phyloP scores from a whole-genome alignment of 2,888 invertebrate genomes.

The Melinopterus prodromus region DNA sequence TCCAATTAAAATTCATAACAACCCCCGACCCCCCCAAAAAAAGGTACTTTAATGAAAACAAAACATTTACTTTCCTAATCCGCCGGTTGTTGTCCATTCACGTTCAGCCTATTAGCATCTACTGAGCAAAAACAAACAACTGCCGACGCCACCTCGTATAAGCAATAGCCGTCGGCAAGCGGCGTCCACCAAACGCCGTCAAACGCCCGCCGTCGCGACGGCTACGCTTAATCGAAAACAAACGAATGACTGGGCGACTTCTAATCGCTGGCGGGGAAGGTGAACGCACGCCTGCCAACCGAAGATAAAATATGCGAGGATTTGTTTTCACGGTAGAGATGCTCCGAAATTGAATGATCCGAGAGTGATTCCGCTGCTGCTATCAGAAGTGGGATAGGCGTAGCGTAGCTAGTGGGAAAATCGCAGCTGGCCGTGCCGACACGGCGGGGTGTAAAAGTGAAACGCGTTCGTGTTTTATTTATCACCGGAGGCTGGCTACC shows the following conservation, averaged over 20 bases:
- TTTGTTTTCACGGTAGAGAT: constrained; percentile 21
- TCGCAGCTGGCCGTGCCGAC: constrained; percentile 15
- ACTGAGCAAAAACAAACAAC: constrained; percentile 13
- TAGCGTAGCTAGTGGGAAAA: constrained; percentile 18
- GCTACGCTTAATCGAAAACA: background rate
- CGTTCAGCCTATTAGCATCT: constrained; percentile 11
- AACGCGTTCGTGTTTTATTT: constrained; percentile 10
- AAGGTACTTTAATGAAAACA: constrained; percentile 18
- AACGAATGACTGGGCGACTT: constrained; percentile 25
- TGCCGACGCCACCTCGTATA: background rate
- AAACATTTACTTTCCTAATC: constrained; percentile 23
- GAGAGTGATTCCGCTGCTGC: background rate
- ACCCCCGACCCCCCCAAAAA: too few relatives aligned
- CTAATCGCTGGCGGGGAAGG: constrained; percentile 16
- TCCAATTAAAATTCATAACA: too few relatives aligned
- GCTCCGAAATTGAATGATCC: constrained; percentile 15
- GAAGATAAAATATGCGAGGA: constrained; percentile 24
- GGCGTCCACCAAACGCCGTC: too few relatives aligned
- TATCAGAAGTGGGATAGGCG: background rate
- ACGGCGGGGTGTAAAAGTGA: constrained; percentile 19
- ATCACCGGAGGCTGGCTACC: background rate
- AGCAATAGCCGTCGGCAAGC: background rate
- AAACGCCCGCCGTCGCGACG: too few relatives aligned
- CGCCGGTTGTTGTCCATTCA: background rate
- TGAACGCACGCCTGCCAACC: background rate